Evolutionary conservation across 2,888 invertebrate genomes (phyloP).

Genomic region (Mechanitis messenoides): DNA sequence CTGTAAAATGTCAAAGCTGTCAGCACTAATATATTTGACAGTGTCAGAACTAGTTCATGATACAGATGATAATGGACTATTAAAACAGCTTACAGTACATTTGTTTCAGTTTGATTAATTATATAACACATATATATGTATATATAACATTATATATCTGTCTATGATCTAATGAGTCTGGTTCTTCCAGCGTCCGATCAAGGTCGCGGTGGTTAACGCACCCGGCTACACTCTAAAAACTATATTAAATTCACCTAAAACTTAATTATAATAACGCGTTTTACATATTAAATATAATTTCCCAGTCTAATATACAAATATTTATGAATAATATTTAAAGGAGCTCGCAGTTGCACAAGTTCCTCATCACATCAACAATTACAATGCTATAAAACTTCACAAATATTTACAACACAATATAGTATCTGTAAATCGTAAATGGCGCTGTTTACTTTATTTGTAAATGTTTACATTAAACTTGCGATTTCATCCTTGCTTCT

Average conservation of each 20-base stretch:
- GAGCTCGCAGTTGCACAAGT: neutral
- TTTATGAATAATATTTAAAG: too few species aligned
- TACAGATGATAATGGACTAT: too few species aligned
- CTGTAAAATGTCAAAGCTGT: neutral
- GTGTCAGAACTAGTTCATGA: too few species aligned
- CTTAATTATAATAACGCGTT: too few species aligned
- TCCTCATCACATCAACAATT: neutral
- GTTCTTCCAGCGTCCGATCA: neutral
- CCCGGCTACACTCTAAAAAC: neutral
- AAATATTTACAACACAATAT: constrained; percentile 6
- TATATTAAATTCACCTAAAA: neutral
- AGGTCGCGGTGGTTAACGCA: constrained; percentile 1
- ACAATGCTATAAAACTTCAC: neutral
- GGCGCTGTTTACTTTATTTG: constrained; percentile 37
- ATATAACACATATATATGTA: neutral
- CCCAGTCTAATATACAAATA: too few species aligned
- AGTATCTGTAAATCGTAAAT: constrained; percentile 17
- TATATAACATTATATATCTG: neutral
- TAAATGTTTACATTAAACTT: constrained; percentile 47
- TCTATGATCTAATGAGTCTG: neutral
- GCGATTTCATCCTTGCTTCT: constrained; percentile 35
- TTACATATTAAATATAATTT: too few species aligned
- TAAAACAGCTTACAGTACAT: neutral
- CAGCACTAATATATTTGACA: too few species aligned
- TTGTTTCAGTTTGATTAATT: neutral